Percentiles rank a stretch among this genome's conserved stretches.
Evolutionary conservation across 2,888 invertebrate genomes (phyloP).

Genomic region (Lasioglossum pauxillum): DNA sequence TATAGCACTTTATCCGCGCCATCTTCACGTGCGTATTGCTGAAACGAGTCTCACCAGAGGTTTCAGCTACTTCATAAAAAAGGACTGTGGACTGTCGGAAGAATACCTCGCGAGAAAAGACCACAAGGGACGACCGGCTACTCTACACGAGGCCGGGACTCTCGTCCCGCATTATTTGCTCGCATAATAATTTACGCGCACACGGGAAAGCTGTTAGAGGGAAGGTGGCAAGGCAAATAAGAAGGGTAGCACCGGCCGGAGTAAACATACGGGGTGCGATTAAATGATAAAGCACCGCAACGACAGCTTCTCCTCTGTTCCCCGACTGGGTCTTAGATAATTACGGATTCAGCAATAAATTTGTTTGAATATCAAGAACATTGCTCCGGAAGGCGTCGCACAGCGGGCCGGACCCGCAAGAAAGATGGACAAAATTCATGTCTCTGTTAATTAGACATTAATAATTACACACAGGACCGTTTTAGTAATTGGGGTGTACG

Average conservation of each 20-base stretch:
- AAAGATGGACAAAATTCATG: background rate
- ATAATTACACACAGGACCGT: background rate
- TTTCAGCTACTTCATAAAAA: background rate
- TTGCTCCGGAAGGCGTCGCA: background rate
- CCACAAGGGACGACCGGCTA: constrained; percentile 61
- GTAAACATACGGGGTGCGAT: background rate
- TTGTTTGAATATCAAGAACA: background rate
- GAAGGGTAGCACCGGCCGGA: constrained; percentile 30
- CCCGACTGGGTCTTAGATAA: background rate
- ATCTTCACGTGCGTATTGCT: background rate
- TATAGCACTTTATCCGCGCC: background rate
- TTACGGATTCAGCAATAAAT: background rate
- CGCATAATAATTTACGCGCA: constrained; percentile 74
- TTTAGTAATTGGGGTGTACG: background rate
- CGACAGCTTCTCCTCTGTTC: background rate
- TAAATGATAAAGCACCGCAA: constrained; percentile 12
- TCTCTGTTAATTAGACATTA: background rate
- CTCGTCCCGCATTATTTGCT: constrained; percentile 72
- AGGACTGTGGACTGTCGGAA: constrained; percentile 20
- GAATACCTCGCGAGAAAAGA: constrained; percentile 48
- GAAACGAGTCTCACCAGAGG: background rate
- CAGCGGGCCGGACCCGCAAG: background rate
- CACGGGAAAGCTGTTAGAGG: constrained; percentile 56
- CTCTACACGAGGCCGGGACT: constrained; percentile 63
- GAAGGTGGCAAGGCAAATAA: constrained; percentile 37